phyloP scores from a whole-genome alignment of 2,113 vertebrate genomes.

The Sisor rabdophorus region DNA sequence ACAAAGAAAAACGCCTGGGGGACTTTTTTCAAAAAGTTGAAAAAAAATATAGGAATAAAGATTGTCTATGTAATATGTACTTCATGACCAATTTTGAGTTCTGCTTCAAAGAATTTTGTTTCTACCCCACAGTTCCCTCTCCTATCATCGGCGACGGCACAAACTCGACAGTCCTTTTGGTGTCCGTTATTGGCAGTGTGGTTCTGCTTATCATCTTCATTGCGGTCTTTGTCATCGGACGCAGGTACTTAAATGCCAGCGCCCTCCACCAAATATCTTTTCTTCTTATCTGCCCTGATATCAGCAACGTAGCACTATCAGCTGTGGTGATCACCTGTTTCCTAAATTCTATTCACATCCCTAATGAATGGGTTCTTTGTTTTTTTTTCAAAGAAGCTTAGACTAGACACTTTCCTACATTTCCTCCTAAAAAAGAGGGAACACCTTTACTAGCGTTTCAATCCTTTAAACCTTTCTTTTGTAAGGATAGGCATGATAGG shows the following conservation, averaged over 20 bases:
- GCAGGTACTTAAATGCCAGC: constrained; percentile 76
- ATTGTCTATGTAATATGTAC: no score
- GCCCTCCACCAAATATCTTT: background rate
- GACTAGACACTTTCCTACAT: constrained; percentile 46
- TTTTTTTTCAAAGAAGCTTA: constrained; percentile 26
- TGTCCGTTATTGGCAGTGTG: constrained; percentile 89
- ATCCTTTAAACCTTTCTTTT: constrained; percentile 11
- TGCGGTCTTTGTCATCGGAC: constrained; percentile 91
- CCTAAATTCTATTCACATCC: constrained; percentile 36
- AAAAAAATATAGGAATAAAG: background rate
- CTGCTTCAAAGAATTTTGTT: constrained; percentile 14
- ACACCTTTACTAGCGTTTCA: constrained; percentile 16
- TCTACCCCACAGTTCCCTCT: constrained; percentile 80
- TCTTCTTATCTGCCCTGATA: background rate
- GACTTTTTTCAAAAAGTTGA: no score
- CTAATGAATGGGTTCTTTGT: constrained; percentile 48
- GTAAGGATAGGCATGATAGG: background rate
- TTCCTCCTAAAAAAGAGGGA: constrained; percentile 2
- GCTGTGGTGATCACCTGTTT: constrained; percentile 33
- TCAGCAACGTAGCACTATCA: constrained; percentile 36
- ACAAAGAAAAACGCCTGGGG: background rate
- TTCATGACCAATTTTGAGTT: background rate
- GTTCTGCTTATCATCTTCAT: constrained; percentile 92
- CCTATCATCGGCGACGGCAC: constrained; percentile 93
- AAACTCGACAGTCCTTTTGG: constrained; percentile 89